Evolutionary conservation across 2,797 vertebrate genomes (phyloP), one percentile per base, ranked within the genome.

Genomic region (Aselliscus stoliczkanus): DNA sequence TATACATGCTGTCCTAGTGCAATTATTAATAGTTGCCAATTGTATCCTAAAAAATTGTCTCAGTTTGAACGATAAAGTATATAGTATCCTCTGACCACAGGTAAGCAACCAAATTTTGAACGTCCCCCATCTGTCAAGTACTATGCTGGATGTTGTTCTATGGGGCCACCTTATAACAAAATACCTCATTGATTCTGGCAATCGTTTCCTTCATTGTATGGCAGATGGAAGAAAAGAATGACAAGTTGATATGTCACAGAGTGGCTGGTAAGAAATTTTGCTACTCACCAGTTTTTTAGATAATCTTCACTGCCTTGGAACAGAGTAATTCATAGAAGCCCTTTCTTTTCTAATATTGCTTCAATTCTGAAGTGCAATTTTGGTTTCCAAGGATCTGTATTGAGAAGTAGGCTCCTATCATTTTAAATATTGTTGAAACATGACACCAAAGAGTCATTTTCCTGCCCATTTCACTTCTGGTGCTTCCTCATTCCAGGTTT

Each of bases 381-480:
- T 76, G 8, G 14, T 90, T 95, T 95, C 58, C 88, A 88, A 92
- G 60, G 18, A n/a, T 93, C 39, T 92, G 39, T 15, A 56, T 58
- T 94, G 42, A 70, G 44, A 86, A 94, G 23, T 34, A 95, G 67
- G 84, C 4, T 93, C 21, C 15, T 92, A 81, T 92, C 77, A 64
- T 85, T 93, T 89, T 60, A 95, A 88, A 27, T 34, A 44, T 83
- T n/a, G 93, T 82, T 85, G 90, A 94, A 96, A 95, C 12, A 50
- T 56, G 34, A 87, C 7, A 94, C 76, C 27, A 93, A 95, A 93
- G 75, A 92, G 0, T 7, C 2, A 18, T 5, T 70, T 96, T 96
- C 12, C 31, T 47, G 47, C 15, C 29, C 34, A 0, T 0, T 80
- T 14, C 58, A 62, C 14, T 86, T 11, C 44, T 7, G 72, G 44